Evolutionary conservation across 2,888 invertebrate genomes (phyloP).

Genomic region (Erebia palarica): DNA sequence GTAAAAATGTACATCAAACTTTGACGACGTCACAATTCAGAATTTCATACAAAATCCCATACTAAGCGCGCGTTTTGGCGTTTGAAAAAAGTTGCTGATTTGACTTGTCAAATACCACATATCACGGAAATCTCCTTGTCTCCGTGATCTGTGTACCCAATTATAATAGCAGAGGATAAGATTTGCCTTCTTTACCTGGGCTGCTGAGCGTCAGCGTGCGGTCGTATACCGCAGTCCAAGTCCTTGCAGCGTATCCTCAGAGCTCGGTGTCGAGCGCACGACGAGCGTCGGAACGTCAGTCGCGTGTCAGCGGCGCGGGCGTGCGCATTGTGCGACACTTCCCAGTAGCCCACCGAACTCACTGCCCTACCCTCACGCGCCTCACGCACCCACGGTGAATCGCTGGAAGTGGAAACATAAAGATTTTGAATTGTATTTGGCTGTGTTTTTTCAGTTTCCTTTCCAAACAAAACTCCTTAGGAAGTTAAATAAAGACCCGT

Average conservation of each 20-base stretch:
- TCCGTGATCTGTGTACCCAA: too few relatives aligned
- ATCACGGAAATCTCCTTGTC: too few relatives aligned
- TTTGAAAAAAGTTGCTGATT: too few relatives aligned
- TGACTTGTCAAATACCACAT: too few relatives aligned
- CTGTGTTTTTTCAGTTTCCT: too few relatives aligned
- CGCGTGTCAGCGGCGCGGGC: constrained; percentile 81
- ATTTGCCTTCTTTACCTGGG: constrained; percentile 81
- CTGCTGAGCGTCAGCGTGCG: constrained; percentile 84
- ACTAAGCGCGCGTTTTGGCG: too few relatives aligned
- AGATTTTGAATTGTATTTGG: too few relatives aligned
- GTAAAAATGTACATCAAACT: too few relatives aligned
- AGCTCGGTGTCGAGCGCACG: constrained; percentile 84
- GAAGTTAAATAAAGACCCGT: too few relatives aligned
- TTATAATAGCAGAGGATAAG: background rate
- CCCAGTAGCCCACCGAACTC: constrained; percentile 80
- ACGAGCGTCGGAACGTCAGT: constrained; percentile 85
- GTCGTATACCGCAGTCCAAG: constrained; percentile 87
- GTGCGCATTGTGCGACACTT: constrained; percentile 81
- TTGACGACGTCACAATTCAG: too few relatives aligned
- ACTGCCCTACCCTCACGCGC: constrained; percentile 68
- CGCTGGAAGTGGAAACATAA: constrained; percentile 48
- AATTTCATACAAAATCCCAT: too few relatives aligned
- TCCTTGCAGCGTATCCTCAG: constrained; percentile 86
- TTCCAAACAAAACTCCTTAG: too few relatives aligned
- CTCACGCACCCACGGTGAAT: constrained; percentile 69